A percentile compares a stretch with the other conserved stretches of the same genome.
Conservation (phyloP, 1,140 invertebrate genomes). For the Calliopsis andreniformis region DNA sequence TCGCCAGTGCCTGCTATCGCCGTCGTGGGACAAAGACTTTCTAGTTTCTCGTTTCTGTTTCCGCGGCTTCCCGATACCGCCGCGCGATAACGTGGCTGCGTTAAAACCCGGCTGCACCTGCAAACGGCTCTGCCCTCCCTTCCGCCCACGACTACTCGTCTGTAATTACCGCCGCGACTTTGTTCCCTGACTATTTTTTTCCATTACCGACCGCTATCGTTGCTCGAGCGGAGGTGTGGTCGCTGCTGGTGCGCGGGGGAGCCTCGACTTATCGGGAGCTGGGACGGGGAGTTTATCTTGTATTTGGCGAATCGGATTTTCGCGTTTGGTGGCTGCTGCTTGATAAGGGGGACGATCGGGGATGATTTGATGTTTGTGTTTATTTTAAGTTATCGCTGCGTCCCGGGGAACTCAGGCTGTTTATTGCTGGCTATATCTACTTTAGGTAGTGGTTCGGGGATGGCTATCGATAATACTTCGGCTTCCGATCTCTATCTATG, state of each 20-base stretch:
- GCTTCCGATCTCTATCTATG: no score
- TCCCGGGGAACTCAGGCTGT: no score
- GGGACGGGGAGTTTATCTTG: slow-evolving; percentile 27
- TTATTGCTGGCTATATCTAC: no score
- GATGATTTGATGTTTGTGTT: no score
- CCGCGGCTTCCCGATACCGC: slow-evolving; percentile 64
- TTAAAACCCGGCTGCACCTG: slow-evolving; percentile 60
- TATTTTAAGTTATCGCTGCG: no score
- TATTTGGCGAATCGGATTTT: slow-evolving; percentile 40
- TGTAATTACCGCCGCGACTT: slow-evolving; percentile 17
- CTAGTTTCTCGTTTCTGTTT: slow-evolving; percentile 68
- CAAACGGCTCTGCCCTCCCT: slow-evolving; percentile 35
- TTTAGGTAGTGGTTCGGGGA: no score
- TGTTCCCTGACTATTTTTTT: neutral
- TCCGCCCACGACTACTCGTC: neutral
- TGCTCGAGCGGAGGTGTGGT: no score
- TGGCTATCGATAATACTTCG: no score
- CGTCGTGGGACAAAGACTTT: slow-evolving; percentile 74
- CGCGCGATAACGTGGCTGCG: slow-evolving; percentile 48
- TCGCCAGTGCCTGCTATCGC: slow-evolving; percentile 62
- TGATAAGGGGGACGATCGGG: slow-evolving; percentile 28
- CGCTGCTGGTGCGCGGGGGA: no score
- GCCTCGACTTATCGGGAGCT: slow-evolving; percentile 34
- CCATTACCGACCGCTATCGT: no score
- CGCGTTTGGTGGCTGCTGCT: slow-evolving; percentile 15